Base-by-base conservation (phyloP, 1,140 invertebrate genomes). In the Ditylenchus dipsaci region DNA sequence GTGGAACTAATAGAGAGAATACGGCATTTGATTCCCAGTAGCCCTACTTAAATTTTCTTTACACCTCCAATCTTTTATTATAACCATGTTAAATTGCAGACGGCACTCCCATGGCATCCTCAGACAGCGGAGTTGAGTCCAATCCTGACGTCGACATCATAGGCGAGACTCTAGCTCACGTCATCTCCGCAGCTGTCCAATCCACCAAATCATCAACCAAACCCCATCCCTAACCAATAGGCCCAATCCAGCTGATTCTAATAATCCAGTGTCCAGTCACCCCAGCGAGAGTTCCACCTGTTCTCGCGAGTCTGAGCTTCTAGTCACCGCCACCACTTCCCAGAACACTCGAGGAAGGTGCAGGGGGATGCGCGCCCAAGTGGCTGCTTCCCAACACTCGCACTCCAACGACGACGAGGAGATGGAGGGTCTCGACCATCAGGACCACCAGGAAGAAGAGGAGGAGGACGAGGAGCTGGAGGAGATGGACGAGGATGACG, bases 41-140 rank as follows among this genome's bases (percentile, higher is more conserved):
- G n/a, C n/a, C n/a, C n/a, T n/a, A n/a, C n/a, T n/a, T n/a, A n/a
- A n/a, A n/a, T n/a, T n/a, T n/a, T n/a, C n/a, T n/a, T n/a, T n/a
- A n/a, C n/a, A n/a, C n/a, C n/a, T n/a, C n/a, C n/a, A n/a, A n/a
- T n/a, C n/a, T n/a, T n/a, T n/a, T n/a, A n/a, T n/a, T n/a, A n/a
- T n/a, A n/a, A n/a, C n/a, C n/a, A n/a, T n/a, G n/a, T n/a, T n/a
- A n/a, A 38, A 5, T 38, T 38, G 33, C 33, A 38, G 33, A 38
- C 11, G 33, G 33, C 33, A 68, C 38, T 15, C 67, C 67, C 11
- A n/a, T 68, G 42, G 26, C 62, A 5, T 63, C 67, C 9, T 68
- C 67, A 17, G 67, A 68, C 42, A 68, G 67, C 43, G 67, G 67
- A 19, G 53, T 68, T 49, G 67, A 68, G 47, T 68, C 67, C 3